These are phyloP conservation scores for Protobothrops mucrosquamatus DNA, from an alignment of 2,113 vertebrate genomes.

Conservation along the genomic window DNA sequence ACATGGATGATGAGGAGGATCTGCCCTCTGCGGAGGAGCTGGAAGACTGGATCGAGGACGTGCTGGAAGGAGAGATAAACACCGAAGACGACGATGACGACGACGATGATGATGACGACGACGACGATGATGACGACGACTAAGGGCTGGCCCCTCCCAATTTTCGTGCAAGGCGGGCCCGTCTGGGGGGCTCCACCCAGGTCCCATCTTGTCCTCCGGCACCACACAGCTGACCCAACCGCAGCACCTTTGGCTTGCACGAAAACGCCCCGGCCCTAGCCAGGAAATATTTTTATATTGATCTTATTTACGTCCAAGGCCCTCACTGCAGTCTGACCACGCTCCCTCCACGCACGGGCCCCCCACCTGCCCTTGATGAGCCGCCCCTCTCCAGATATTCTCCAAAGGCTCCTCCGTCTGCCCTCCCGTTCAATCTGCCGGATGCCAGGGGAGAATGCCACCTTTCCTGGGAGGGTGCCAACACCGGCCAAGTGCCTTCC, in stretches of 20 bases:
- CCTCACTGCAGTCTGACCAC: slow-evolving; percentile 39
- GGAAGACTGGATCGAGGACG: slow-evolving; percentile 87
- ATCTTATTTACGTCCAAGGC: slow-evolving; percentile 4
- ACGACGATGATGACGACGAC: slow-evolving; percentile 46
- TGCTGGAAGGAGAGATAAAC: slow-evolving; percentile 83
- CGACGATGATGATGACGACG: slow-evolving; percentile 66
- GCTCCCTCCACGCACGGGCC: neutral
- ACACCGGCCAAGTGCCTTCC: neutral
- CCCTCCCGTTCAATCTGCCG: neutral
- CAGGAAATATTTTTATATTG: slow-evolving; percentile 63
- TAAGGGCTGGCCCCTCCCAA: slow-evolving; percentile 40
- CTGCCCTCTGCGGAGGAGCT: slow-evolving; percentile 83
- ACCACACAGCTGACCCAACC: neutral
- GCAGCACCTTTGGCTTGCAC: neutral
- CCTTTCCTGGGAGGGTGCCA: neutral
- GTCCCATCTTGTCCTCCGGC: neutral
- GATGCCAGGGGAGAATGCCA: neutral
- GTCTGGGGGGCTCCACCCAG: slow-evolving; percentile 10
- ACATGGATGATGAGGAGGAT: slow-evolving; percentile 87
- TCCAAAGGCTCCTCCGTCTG: neutral
- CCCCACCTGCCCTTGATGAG: neutral
- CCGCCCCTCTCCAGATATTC: neutral
- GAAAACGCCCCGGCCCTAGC: neutral
- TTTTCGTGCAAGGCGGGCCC: slow-evolving; percentile 23
- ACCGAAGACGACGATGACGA: slow-evolving; percentile 79